Conservation (phyloP, 2,888 invertebrate genomes). For the Drosophila mulleri region DNA sequence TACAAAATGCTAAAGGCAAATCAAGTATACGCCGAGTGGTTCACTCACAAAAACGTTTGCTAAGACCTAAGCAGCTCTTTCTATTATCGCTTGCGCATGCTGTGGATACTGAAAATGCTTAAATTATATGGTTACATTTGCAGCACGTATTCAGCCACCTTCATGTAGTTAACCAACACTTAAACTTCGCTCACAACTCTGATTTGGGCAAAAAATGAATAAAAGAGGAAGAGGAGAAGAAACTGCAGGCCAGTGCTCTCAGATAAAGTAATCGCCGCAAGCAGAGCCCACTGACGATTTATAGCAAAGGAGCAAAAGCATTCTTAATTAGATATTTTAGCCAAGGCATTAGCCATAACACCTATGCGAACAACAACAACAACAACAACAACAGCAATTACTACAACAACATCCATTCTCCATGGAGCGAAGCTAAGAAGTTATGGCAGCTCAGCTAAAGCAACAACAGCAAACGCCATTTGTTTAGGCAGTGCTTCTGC, state of each 20-base stretch:
- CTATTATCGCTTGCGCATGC: background rate
- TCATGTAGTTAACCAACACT: constrained; percentile 2
- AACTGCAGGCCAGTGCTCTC: background rate
- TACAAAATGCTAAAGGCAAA: constrained; percentile 20
- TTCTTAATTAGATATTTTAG: constrained; percentile 76
- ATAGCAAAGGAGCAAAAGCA: constrained; percentile 43
- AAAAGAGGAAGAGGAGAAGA: background rate
- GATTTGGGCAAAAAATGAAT: background rate
- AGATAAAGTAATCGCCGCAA: constrained; percentile 29
- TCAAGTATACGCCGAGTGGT: constrained; percentile 4
- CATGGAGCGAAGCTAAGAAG: constrained; percentile 56
- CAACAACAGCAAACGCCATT: constrained; percentile 4
- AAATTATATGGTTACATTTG: background rate
- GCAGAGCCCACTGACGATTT: constrained; percentile 59
- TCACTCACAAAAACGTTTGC: background rate
- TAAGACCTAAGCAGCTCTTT: background rate
- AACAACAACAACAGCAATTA: constrained; percentile 19
- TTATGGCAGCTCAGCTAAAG: constrained; percentile 51
- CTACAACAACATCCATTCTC: constrained; percentile 26
- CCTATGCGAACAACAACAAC: constrained; percentile 49
- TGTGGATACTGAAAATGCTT: background rate
- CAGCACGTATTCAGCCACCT: constrained; percentile 6
- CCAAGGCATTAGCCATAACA: constrained; percentile 67
- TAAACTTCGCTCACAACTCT: constrained; percentile 15
- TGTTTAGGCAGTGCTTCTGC: constrained; percentile 24